Percentiles rank a stretch among this genome's conserved stretches.
phyloP scores from a whole-genome alignment of 2,888 invertebrate genomes.

The Apotomis turbidana region DNA sequence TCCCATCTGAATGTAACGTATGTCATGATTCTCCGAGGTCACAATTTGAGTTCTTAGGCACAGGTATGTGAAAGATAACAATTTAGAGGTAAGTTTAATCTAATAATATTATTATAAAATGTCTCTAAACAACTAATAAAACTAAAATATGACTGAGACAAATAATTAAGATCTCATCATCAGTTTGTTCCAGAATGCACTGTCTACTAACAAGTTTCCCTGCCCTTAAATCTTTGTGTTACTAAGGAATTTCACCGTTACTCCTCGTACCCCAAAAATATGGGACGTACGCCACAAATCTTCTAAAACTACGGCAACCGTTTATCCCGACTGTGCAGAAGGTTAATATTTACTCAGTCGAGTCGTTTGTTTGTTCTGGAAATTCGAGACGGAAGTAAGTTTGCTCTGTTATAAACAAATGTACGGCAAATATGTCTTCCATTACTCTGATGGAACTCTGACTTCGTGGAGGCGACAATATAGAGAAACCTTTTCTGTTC shows the following conservation, averaged over 20 bases:
- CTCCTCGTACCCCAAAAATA: neutral
- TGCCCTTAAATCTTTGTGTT: neutral
- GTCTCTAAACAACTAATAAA: no score
- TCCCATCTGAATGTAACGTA: no score
- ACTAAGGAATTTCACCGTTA: neutral
- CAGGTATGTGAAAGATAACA: no score
- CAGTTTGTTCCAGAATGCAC: neutral
- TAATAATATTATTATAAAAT: no score
- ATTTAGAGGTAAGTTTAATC: no score
- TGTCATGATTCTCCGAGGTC: no score
- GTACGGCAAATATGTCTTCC: slow-evolving; percentile 27
- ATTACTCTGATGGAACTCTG: slow-evolving; percentile 25
- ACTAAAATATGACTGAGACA: no score
- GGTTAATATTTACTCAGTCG: slow-evolving; percentile 28
- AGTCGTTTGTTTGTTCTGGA: slow-evolving; percentile 35
- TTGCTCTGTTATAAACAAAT: slow-evolving; percentile 38
- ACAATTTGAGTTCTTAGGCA: no score
- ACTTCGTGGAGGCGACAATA: slow-evolving; percentile 7
- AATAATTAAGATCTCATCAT: no score
- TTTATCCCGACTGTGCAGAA: slow-evolving; percentile 20
- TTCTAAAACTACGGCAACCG: slow-evolving; percentile 9
- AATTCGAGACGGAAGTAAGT: slow-evolving; percentile 37
- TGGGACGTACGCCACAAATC: slow-evolving; percentile 2
- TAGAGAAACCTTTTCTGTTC: neutral
- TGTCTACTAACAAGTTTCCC: no score